Percentiles rank a stretch among this genome's conserved stretches.
Conservation (phyloP, 2,888 invertebrate genomes). For the Geophilus truncorum region DNA sequence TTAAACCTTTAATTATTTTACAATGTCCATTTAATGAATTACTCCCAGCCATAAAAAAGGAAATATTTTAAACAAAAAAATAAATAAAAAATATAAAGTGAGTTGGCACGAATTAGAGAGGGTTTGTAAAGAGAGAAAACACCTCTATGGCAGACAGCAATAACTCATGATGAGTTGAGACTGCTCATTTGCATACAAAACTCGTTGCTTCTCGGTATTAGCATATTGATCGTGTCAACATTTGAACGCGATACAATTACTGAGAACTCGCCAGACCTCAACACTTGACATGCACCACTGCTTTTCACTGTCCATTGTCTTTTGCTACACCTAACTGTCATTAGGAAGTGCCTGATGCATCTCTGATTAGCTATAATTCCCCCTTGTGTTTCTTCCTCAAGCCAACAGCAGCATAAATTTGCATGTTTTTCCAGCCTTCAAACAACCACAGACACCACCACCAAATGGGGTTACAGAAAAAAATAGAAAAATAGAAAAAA, state of each 20-base stretch:
- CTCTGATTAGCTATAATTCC: slow-evolving; percentile 27
- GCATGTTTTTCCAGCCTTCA: slow-evolving; percentile 8
- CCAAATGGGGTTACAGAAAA: background rate
- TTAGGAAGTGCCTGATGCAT: slow-evolving; percentile 15
- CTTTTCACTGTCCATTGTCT: slow-evolving; percentile 27
- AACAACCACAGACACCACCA: slow-evolving; percentile 5
- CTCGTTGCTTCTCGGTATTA: slow-evolving; percentile 18
- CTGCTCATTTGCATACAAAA: background rate
- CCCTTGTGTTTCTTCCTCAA: slow-evolving; percentile 1
- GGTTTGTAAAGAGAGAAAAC: background rate
- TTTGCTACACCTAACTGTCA: slow-evolving; percentile 27
- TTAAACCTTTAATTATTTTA: background rate
- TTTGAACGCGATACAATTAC: slow-evolving; percentile 25
- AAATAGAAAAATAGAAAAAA: background rate
- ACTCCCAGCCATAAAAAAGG: background rate
- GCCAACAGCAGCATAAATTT: slow-evolving; percentile 21
- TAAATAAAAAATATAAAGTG: background rate
- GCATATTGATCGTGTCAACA: slow-evolving; percentile 23
- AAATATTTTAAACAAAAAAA: background rate
- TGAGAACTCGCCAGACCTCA: slow-evolving; percentile 15
- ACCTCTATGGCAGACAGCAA: slow-evolving; percentile 3
- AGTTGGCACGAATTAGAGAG: background rate
- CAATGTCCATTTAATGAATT: slow-evolving; percentile 25
- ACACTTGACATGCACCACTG: slow-evolving; percentile 21
- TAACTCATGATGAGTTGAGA: slow-evolving; percentile 18